Conservation (phyloP, 2,888 invertebrate species). For the Amphimallon solstitiale region DNA sequence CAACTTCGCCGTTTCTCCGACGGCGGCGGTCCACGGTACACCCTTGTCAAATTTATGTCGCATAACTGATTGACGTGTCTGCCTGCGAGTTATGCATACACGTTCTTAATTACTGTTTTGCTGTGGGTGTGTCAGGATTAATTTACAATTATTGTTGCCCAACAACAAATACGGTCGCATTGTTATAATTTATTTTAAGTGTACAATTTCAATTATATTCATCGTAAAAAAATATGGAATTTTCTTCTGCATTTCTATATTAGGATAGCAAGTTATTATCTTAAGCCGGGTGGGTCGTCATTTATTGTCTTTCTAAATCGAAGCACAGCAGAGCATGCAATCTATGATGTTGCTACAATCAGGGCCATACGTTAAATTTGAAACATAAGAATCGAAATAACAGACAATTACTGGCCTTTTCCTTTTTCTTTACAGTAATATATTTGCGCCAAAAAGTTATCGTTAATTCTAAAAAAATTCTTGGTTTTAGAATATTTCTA, state of each 20-base stretch:
- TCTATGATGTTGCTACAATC: too few relatives aligned
- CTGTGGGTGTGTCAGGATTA: constrained; percentile 42
- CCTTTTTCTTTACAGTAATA: too few relatives aligned
- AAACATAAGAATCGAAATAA: too few relatives aligned
- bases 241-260: neutral
- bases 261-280: too few relatives aligned
- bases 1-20: neutral
- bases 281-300: too few relatives aligned
- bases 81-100: constrained; percentile 39
- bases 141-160: constrained; percentile 42
- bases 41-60: constrained; percentile 46
- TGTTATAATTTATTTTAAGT: neutral
- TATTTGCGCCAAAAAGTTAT: too few relatives aligned
- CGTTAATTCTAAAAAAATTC: too few relatives aligned
- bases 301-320: too few relatives aligned
- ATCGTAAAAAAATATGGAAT: neutral
- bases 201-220: neutral
- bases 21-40: neutral
- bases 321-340: too few relatives aligned
- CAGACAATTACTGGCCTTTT: too few relatives aligned
- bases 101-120: constrained; percentile 43
- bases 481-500: too few relatives aligned
- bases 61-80: constrained; percentile 46
- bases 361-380: too few relatives aligned
- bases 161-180: neutral